These are phyloP conservation scores for Lomographa bimaculata DNA, from an alignment of 2,888 invertebrate genomes.

Conservation along the genomic window DNA sequence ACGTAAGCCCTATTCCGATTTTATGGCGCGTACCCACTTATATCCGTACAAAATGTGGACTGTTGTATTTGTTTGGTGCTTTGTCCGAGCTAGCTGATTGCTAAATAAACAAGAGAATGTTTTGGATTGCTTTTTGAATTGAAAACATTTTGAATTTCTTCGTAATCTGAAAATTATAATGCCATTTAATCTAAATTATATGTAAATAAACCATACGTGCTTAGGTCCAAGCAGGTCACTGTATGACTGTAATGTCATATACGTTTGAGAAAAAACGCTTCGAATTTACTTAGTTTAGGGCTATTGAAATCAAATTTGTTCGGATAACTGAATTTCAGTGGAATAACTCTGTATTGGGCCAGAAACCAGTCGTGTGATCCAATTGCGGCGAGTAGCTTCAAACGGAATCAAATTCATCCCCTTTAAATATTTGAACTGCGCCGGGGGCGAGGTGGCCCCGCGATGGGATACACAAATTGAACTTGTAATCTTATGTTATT, in stretches of 20 bases:
- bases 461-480: slow-evolving; percentile 21
- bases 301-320: slow-evolving; percentile 55
- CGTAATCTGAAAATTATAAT: no score
- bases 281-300: slow-evolving; percentile 67
- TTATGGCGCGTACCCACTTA: slow-evolving; percentile 4
- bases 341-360: slow-evolving; percentile 56
- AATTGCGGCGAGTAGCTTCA: slow-evolving; percentile 60
- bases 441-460: slow-evolving; percentile 39
- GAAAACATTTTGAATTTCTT: no score
- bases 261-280: slow-evolving; percentile 27
- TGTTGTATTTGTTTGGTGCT: background rate
- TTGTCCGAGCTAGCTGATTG: no score
- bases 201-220: no score
- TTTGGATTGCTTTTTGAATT: no score
- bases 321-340: slow-evolving; percentile 66
- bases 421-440: slow-evolving; percentile 80
- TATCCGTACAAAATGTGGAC: background rate
- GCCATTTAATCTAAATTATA: no score
- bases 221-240: no score
- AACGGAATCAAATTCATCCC: slow-evolving; percentile 71
- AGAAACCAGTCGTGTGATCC: slow-evolving; percentile 76
- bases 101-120: no score
- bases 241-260: no score
- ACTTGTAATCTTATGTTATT: slow-evolving; percentile 18
- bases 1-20: slow-evolving; percentile 39